Base-by-base conservation (phyloP, 2,797 vertebrate genomes). In the Kryptopterus vitreolus region DNA sequence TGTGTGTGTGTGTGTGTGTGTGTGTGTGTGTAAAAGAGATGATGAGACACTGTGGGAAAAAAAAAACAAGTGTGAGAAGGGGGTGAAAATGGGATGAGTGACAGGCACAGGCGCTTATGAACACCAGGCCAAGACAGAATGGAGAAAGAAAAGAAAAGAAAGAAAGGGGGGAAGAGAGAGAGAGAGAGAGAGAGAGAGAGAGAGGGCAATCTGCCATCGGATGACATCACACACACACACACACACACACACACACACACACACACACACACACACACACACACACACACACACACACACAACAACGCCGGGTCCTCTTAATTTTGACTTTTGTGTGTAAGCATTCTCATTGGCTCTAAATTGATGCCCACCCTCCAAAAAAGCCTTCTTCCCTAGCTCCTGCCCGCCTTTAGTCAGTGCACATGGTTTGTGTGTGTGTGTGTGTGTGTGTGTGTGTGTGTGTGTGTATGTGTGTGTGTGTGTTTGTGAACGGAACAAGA, bases 91-190 rank as follows among this genome's bases (percentile, higher is more conserved):
- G 43, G 70, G 62, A 20, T 72, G 69, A 72, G 20, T 72, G 69
- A 72, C 69, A 79, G 76, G n/a, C 53, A 93, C 91, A 92, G 91
- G 92, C 20, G 79, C 22, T 57, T 22, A 77, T 55, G 33, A 63
- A 66, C 52, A 69, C 53, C 59, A 24, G 43, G 62, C 18, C 59
- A 31, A 86, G 89, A 90, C 91, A 90, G 76, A 69, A 66, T 26
- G 35, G 12, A 46, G 5, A 22, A 53, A 46, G n/a, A 43, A 43
- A 18, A 33, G 68, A 33, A 69, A 33, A 77, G 33, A 57, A 31
- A 53, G 59, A 53, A 50, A 77, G n/a, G 46, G 62, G 65, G 75
- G 61, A 29, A 63, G 24, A 63, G 61, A 63, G 61, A 55, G 46
- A 38, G 61, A 66, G n/a, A 33, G 80, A n/a, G n/a, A n/a, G n/a